Base-by-base conservation (phyloP, 1,140 invertebrate genomes). In the Pollicipes pollicipes region DNA sequence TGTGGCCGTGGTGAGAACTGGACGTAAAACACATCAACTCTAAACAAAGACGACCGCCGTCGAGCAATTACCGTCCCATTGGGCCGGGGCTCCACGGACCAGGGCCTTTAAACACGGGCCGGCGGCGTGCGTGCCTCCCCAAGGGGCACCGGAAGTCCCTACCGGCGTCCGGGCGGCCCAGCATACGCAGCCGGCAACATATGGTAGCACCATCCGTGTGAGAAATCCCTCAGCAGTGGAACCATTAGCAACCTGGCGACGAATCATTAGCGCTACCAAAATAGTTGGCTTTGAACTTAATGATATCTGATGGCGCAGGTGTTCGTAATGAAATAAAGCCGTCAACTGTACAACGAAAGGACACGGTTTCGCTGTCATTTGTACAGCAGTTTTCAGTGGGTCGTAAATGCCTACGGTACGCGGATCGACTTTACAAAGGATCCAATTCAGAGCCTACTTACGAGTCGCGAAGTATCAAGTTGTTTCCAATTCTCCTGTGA, bases 381-480 rank as follows among this genome's bases (percentile, higher is more conserved):
- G n/a, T n/a, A n/a, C n/a, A n/a, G n/a, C n/a, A n/a, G n/a, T n/a
- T n/a, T n/a, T n/a, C n/a, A n/a, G n/a, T n/a, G n/a, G n/a, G n/a
- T n/a, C n/a, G n/a, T n/a, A n/a, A n/a, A n/a, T n/a, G n/a, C n/a
- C n/a, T n/a, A n/a, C n/a, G n/a, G n/a, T n/a, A n/a, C n/a, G n/a
- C n/a, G n/a, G n/a, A n/a, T n/a, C n/a, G n/a, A n/a, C n/a, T n/a
- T n/a, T n/a, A n/a, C n/a, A n/a, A n/a, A n/a, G n/a, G n/a, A n/a
- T n/a, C n/a, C n/a, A n/a, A 35, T 16, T 35, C 32, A 16, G 32
- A 4, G 16, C 4, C 32, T 6, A 35, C 32, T 35, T 35, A 35
- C 31, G 73, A 75, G 69, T 81, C 80, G 63, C 75, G 76, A 4
- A 81, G 73, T 37, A 81, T 78, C 16, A 81, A 76, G 69, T 77